A percentile compares a stretch with the other conserved stretches of the same genome.
Evolutionary conservation across 1,140 invertebrate species (phyloP).

Genomic region (Bemisia tabaci): DNA sequence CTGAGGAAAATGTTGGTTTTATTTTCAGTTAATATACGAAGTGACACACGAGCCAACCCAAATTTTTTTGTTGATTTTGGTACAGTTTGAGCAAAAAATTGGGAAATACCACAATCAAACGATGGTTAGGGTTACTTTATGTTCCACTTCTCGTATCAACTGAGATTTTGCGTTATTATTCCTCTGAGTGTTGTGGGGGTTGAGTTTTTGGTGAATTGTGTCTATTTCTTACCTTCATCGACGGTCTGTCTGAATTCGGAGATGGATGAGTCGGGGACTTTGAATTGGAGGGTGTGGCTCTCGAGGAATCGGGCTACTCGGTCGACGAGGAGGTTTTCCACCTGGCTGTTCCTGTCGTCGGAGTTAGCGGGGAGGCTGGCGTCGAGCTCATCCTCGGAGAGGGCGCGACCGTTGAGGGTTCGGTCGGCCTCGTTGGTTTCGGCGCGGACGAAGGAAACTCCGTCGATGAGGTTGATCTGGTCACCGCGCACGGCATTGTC

Average conservation of each 20-base stretch:
- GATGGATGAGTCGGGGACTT: slow-evolving; percentile 38
- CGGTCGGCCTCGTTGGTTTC: slow-evolving; percentile 30
- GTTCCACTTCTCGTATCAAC: too few species aligned
- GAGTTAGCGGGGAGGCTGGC: slow-evolving; percentile 45
- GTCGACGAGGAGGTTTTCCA: slow-evolving; percentile 62
- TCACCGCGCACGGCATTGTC: slow-evolving; percentile 38
- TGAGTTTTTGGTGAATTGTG: too few species aligned
- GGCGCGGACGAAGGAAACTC: slow-evolving; percentile 50
- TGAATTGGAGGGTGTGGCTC: slow-evolving; percentile 55
- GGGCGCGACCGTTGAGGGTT: slow-evolving; percentile 32
- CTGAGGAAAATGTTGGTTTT: too few species aligned
- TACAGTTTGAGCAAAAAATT: too few species aligned
- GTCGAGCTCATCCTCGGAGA: slow-evolving; percentile 38
- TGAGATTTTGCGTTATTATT: too few species aligned
- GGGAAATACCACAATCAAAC: too few species aligned
- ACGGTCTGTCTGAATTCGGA: slow-evolving; percentile 49
- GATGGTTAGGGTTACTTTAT: too few species aligned
- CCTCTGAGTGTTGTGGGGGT: too few species aligned
- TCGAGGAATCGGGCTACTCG: slow-evolving; percentile 56
- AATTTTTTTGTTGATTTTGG: too few species aligned
- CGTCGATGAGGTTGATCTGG: slow-evolving; percentile 44
- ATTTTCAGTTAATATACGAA: too few species aligned
- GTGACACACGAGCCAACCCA: too few species aligned
- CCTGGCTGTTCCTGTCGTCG: slow-evolving; percentile 53
- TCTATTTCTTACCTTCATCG: slow-evolving; percentile 40